Conservation (phyloP, 1,140 invertebrate species). For the Drosophila melanica region DNA sequence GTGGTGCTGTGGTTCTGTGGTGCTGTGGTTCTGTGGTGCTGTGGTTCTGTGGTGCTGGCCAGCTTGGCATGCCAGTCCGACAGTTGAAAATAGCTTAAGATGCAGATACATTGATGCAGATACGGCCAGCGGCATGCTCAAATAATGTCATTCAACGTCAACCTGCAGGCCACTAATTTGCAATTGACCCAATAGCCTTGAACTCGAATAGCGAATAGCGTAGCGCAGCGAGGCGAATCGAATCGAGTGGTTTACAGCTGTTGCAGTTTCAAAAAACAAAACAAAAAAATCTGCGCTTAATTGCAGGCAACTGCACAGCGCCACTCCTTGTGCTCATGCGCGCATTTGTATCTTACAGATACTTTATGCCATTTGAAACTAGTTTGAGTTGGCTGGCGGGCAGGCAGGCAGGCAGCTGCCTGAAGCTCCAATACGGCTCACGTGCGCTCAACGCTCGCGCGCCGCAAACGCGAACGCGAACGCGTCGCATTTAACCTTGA, state of each 20-base stretch:
- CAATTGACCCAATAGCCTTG: conserved; percentile 80
- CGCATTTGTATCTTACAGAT: conserved; percentile 70
- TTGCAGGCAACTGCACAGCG: conserved; percentile 50
- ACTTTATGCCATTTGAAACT: conserved; percentile 79
- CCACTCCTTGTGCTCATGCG: conserved; percentile 62
- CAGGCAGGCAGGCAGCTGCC: conserved; percentile 45
- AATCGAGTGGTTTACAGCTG: conserved; percentile 46
- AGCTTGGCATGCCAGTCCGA: conserved; percentile 24
- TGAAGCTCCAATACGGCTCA: conserved; percentile 55
- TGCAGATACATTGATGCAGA: conserved; percentile 35
- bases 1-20: background rate
- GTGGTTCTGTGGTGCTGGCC: background rate
- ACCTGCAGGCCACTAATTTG: conserved; percentile 77
- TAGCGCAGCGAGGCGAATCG: conserved; percentile 18
- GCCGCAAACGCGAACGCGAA: conserved; percentile 29
- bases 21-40: background rate
- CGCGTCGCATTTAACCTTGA: conserved; percentile 68
- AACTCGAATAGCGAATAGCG: conserved; percentile 61
- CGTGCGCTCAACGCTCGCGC: conserved; percentile 60
- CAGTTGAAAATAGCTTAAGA: conserved; percentile 44
- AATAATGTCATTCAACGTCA: conserved; percentile 78
- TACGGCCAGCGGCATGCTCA: conserved; percentile 14
- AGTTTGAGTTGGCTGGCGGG: conserved; percentile 59
- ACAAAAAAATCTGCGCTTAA: conserved; percentile 66
- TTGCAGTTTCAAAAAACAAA: conserved; percentile 20